phyloP scores from a whole-genome alignment of 2,888 invertebrate genomes.

The Arctia plantaginis region DNA sequence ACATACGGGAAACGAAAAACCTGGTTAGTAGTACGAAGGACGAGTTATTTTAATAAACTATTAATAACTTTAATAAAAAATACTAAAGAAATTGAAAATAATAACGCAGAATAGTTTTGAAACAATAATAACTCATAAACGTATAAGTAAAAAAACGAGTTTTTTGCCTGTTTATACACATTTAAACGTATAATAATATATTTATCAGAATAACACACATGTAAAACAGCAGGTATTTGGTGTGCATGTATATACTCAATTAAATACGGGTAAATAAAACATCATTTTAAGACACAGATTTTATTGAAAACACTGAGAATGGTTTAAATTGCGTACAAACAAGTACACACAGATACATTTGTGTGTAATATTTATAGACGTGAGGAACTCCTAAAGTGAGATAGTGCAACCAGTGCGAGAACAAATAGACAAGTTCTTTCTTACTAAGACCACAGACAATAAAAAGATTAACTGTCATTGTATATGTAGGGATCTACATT shows the following conservation, averaged over 20 bases:
- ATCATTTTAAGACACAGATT: conserved; percentile 45
- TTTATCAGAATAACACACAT: too few relatives aligned
- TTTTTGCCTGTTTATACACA: too few relatives aligned
- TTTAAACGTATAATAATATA: too few relatives aligned
- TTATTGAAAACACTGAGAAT: conserved; percentile 51
- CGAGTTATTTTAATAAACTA: too few relatives aligned
- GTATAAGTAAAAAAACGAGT: too few relatives aligned
- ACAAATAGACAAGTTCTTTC: conserved; percentile 7
- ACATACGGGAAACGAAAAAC: too few relatives aligned
- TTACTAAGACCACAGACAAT: not conserved
- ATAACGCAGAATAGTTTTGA: too few relatives aligned
- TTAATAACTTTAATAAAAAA: too few relatives aligned
- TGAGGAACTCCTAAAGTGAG: conserved; percentile 38
- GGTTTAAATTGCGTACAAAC: conserved; percentile 18
- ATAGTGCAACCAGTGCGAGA: conserved; percentile 32
- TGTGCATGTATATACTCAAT: not conserved
- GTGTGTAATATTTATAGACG: conserved; percentile 31
- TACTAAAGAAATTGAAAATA: too few relatives aligned
- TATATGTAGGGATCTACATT: not conserved
- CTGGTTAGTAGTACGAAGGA: too few relatives aligned
- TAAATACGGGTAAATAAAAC: conserved; percentile 31
- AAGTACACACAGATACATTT: conserved; percentile 13
- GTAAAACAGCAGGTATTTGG: not conserved
- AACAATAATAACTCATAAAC: too few relatives aligned
- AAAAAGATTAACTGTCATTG: not conserved